phyloP scores from a whole-genome alignment of 2,113 vertebrate genomes.

The Thomomys bottae region DNA sequence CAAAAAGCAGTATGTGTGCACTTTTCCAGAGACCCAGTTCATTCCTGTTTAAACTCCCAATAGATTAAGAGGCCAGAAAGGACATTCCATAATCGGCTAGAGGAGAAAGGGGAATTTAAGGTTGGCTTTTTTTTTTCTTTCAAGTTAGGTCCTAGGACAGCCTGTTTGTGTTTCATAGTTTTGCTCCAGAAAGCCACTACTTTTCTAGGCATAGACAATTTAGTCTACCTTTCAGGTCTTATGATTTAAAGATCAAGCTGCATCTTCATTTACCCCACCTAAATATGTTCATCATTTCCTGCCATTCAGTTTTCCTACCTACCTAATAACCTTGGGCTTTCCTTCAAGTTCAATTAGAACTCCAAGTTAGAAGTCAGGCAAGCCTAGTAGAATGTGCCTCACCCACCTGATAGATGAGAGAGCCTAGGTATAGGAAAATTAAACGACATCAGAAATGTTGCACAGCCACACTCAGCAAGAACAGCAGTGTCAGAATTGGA shows the following conservation, averaged over 20 bases:
- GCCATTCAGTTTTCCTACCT: neutral
- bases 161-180: neutral
- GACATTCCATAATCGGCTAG: neutral
- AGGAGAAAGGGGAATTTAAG: neutral
- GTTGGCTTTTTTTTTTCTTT: neutral
- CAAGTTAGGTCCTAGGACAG: neutral
- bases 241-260: neutral
- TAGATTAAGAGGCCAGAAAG: neutral
- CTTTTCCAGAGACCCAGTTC: neutral
- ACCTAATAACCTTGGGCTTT: neutral
- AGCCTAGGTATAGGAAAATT: neutral
- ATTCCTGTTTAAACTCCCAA: neutral
- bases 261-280: neutral
- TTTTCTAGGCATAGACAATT: neutral
- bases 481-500: neutral
- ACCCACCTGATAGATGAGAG: neutral
- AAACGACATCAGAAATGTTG: neutral
- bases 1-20: neutral
- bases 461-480: neutral
- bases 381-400: neutral
- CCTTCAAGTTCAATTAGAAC: neutral
- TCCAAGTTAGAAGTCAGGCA: neutral
- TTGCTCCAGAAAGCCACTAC: neutral
- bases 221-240: neutral
- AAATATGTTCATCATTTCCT: neutral